Evolutionary conservation across 2,113 vertebrate genomes (phyloP), one percentile per base, ranked within the genome.

Genomic region (Girardinichthys multiradiatus): DNA sequence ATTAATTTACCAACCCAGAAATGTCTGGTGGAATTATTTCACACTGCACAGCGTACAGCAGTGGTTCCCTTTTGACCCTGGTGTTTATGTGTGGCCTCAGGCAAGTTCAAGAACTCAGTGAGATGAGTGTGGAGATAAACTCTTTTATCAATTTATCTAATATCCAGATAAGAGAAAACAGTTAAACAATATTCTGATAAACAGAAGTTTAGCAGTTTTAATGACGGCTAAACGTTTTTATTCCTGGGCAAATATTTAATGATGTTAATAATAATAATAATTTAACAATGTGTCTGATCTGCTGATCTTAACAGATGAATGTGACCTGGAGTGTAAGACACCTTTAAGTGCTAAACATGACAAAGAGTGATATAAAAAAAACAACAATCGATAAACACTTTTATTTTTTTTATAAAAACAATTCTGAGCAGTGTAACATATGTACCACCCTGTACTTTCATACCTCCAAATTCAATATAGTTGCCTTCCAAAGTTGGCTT

Each of bases 1-100:
- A 88, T 79, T 86, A 61, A 84, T 82, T 87, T 62, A 74, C 70
- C 76, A 79, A 87, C 73, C 79, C 70, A 86, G 70, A 85, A 83
- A 87, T 82, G 79, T 87, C 83, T 70, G 30, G 39, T 79, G 79
- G 80, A 79, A 68, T 88, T 74, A 84, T 67, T 61, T 66, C 24
- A 64, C 60, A 48, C 57, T 73, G 57, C 37, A 54, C 28, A 72
- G 29, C 61, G 48, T 30, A 60, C 48, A 33, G 29, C 61, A 68
- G 69, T 75, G 27, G 15, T 42, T 80, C 66, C 79, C 62, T 74
- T 73, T 83, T 60, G 78, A 81, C 62, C 42, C 30, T 74, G 64
- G 68, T 62, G 63, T 57, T 67, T 64, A 65, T 69, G 31, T 48
- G 29, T 54, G 48, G 78, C 74, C 70, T 64, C 12, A 3, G 76